Base-by-base conservation (phyloP, 2,113 vertebrate species). In the Sapayoa aenigma region DNA sequence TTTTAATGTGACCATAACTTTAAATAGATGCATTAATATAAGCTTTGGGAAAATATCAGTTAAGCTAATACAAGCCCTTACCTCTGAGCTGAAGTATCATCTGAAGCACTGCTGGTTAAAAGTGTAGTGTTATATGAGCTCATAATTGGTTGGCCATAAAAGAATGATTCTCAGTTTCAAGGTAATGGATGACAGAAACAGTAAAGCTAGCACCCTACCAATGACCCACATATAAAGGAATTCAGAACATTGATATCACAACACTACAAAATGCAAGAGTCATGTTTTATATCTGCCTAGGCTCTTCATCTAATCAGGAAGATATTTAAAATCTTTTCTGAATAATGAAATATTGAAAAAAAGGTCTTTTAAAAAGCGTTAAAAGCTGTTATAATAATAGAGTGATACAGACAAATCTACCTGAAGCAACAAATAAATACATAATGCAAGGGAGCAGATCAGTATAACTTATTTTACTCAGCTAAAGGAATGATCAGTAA, bases 11-110 rank as follows among this genome's bases (percentile, higher is more conserved):
- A 89, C 92, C 87, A 71, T 30, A 76, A 69, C 84, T 87, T 72
- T 71, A 87, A 94, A 46, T 49, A 72, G 84, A 85, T 9, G 6
- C 67, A 91, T 89, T 95, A 94, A 95, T 94, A 92, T 18, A 84
- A 68, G 75, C 85, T 90, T 80, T 89, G 82, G 69, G 75, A 93
- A 96, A 96, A 76, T n/a, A 88, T 2, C 5, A 4, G 41, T 47
- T 47, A 63, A 94, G 60, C 60, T 80, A 90, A 81, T 93, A 69
- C 60, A 80, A 95, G 67, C 46, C 73, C 72, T 73, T 85, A 62
- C 62, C 50, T 37, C 87, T 89, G 76, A 95, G 44, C 60, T 75
- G 35, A 47, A 90, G 50, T 46, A 35, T 56, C 75, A 92, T 49
- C 67, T 62, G 76, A 88, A 86, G 58, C 53, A 55, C 30, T 69